Evolutionary conservation across 2,113 vertebrate genomes (phyloP).

Genomic region (Podarcis raffonei): DNA sequence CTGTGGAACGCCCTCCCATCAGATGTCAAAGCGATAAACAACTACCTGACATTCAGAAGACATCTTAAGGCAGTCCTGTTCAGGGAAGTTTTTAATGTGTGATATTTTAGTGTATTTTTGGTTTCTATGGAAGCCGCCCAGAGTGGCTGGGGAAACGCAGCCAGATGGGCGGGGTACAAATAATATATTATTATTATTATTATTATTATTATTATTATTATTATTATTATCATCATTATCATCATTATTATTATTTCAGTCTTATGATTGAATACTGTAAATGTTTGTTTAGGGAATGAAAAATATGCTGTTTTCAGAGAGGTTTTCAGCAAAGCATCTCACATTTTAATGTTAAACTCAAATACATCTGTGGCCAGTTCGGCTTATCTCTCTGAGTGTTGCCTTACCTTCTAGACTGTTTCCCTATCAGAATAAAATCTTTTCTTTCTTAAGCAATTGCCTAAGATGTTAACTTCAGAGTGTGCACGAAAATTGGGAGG

Average conservation of each 20-base stretch:
- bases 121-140: too few relatives aligned
- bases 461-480: conserved; percentile 9
- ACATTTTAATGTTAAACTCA: conserved; percentile 7
- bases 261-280: not conserved
- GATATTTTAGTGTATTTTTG: too few relatives aligned
- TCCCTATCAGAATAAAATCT: conserved; percentile 36
- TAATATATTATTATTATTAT: too few relatives aligned
- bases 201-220: too few relatives aligned
- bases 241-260: not conserved
- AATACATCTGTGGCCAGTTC: not conserved
- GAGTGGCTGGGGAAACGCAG: too few relatives aligned
- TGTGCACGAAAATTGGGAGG: conserved; percentile 32
- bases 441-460: not conserved
- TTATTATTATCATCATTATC: too few relatives aligned
- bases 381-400: conserved; percentile 16
- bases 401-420: conserved; percentile 11
- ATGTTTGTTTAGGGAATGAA: not conserved
- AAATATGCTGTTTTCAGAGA: conserved; percentile 7
- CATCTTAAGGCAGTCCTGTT: too few relatives aligned
- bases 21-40: too few relatives aligned
- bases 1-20: too few relatives aligned
- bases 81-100: too few relatives aligned
- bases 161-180: too few relatives aligned
- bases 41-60: too few relatives aligned
- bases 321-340: not conserved